Conservation (phyloP, 2,888 invertebrate species). For the Pterobdella sp. region DNA sequence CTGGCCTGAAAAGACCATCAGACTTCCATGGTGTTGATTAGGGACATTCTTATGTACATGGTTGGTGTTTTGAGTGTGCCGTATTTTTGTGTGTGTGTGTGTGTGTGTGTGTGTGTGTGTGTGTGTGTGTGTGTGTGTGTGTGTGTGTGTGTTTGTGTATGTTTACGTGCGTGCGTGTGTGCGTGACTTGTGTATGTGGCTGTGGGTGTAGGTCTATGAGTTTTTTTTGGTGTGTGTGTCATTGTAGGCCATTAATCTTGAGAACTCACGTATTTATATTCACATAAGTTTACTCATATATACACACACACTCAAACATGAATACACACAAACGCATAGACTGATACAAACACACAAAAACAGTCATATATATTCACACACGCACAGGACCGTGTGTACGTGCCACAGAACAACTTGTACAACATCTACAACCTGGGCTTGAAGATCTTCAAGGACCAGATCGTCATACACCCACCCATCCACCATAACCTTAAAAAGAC, state of each 20-base stretch:
- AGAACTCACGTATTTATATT: too few species aligned
- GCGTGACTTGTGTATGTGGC: too few species aligned
- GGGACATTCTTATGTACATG: constrained; percentile 99
- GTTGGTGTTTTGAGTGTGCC: constrained; percentile 36
- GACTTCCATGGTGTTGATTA: constrained; percentile 99
- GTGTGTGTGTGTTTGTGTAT: too few species aligned
- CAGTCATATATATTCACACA: not conserved
- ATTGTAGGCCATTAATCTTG: too few species aligned
- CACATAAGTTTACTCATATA: too few species aligned
- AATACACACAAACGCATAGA: too few species aligned
- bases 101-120: too few species aligned
- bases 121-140: too few species aligned
- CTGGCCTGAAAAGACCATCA: constrained; percentile 98
- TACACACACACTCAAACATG: too few species aligned
- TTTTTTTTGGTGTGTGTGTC: not conserved
- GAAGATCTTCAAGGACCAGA: constrained; percentile 93
- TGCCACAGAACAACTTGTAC: constrained; percentile 94
- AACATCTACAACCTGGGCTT: constrained; percentile 97
- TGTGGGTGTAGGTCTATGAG: not conserved
- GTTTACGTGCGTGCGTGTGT: too few species aligned
- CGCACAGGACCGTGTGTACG: constrained; percentile 80
- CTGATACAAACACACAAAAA: not conserved
- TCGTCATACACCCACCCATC: constrained; percentile 76
- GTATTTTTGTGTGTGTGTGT: not conserved
- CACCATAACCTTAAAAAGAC: constrained; percentile 67